Base-by-base conservation (phyloP, 1,140 invertebrate genomes). In the Daktulosphaira vitifoliae region DNA sequence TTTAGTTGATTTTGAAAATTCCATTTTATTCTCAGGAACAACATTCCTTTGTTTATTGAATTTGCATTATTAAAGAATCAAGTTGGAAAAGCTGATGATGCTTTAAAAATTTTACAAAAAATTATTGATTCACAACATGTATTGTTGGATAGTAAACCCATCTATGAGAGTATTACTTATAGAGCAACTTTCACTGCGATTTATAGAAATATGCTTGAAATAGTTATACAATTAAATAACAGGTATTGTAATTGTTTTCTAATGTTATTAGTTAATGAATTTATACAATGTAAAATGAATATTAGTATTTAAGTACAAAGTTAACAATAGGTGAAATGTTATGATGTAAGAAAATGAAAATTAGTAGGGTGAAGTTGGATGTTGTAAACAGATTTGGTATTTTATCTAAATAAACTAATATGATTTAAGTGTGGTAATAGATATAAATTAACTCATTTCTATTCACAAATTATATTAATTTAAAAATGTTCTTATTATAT, bases 11-110 rank as follows among this genome's bases (percentile, higher is more conserved):
- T n/a, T 26, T 51, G n/a, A n/a, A n/a, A n/a, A n/a, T n/a, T n/a
- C n/a, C n/a, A n/a, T 65, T 65, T 65, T 3, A 9, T 1, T 65
- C 42, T 11, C 29, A 66, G 66, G 37, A 66, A 54, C 20, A 66
- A 66, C 29, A 44, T 66, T 25, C 42, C 66, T 26, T 11, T 66
- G 8, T 85, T 82, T 70, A 74, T 77, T 2, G 83, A 85, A 71
- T 81, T 82, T 72, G 83, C 80, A n/a, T 72, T 84, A 37, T 78
- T 81, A 68, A 81, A 84, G 72, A 72, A 73, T 38, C 81, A 82
- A 72, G 72, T 79, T 15, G 77, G 75, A 3, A 75, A 75, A 66
- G 54, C 70, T 4, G 73, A 78, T 2, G 76, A 70, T 64, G 77
- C 76, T 16, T 48, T 66, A 1, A 66, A 59, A 62, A 66, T 66